A percentile compares a stretch with the other conserved stretches of the same genome.
phyloP scores from a whole-genome alignment of 2,797 vertebrate species.

The Myiothlypis coronata region DNA sequence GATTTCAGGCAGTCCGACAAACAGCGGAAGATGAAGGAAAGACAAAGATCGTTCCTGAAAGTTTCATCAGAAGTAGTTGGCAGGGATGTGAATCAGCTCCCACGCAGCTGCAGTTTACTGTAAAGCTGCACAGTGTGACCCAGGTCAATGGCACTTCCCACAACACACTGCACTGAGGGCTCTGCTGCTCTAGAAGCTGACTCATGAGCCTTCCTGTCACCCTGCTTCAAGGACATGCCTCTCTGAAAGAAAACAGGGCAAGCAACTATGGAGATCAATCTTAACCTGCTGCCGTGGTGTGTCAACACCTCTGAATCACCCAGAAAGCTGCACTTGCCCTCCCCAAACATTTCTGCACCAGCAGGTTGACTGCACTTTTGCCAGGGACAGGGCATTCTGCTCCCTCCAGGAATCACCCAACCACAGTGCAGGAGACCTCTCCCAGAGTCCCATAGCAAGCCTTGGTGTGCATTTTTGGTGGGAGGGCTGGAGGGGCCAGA shows the following conservation, averaged over 20 bases:
- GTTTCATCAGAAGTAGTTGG: neutral
- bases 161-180: neutral
- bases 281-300: rapidly evolving
- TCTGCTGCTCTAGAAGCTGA: neutral
- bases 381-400: neutral
- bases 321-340: neutral
- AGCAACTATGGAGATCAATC: neutral
- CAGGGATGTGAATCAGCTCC: constrained; percentile 41
- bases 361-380: neutral
- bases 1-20: neutral
- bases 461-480: neutral
- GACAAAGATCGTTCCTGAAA: neutral
- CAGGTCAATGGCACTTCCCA: neutral
- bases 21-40: neutral
- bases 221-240: neutral
- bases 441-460: neutral
- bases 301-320: neutral
- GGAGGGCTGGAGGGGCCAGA: neutral
- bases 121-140: neutral
- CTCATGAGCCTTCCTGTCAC: neutral
- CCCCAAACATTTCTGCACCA: neutral
- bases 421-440: neutral
- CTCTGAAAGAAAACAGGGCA: neutral
- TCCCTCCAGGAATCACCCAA: neutral
- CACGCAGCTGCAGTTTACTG: constrained; percentile 34